Evolutionary conservation across 2,113 vertebrate genomes (phyloP).

Genomic region (Sinocyclocheilus anshuiensis): DNA sequence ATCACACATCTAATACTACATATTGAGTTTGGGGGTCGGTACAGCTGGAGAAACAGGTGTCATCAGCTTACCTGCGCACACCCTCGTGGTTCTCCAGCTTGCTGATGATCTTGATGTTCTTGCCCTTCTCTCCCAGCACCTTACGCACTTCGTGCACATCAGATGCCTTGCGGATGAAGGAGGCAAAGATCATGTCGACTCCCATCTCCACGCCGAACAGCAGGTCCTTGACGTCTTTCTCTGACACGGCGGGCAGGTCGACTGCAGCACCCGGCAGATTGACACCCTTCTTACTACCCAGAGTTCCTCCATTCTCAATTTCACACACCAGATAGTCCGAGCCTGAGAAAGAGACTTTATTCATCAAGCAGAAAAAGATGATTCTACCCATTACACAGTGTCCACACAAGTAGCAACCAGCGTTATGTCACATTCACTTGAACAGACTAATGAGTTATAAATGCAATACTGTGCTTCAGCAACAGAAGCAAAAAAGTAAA

Average conservation of each 20-base stretch:
- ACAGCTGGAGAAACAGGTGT: too few species aligned
- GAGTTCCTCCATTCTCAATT: constrained; percentile 88
- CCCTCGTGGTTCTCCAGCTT: constrained; percentile 98
- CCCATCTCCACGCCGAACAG: constrained; percentile 89
- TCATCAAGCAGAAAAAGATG: background rate
- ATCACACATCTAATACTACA: background rate
- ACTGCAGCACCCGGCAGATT: constrained; percentile 94
- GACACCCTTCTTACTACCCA: constrained; percentile 98
- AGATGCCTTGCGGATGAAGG: constrained; percentile 93
- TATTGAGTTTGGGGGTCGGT: too few species aligned
- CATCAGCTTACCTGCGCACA: constrained; percentile 85
- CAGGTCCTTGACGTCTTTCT: constrained; percentile 91
- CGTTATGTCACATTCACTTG: too few species aligned
- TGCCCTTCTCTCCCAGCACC: constrained; percentile 94
- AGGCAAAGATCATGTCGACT: constrained; percentile 97
- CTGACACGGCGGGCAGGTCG: constrained; percentile 91
- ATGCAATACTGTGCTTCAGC: too few species aligned
- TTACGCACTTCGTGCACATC: constrained; percentile 91
- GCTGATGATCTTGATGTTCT: constrained; percentile 99
- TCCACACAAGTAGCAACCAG: too few species aligned
- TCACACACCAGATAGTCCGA: constrained; percentile 84
- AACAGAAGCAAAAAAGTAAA: too few species aligned
- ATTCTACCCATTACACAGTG: too few species aligned
- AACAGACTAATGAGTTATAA: too few species aligned
- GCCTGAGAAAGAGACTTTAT: constrained; percentile 70